phyloP scores from a whole-genome alignment of 2,888 invertebrate species.

The Oasisia sp. region DNA sequence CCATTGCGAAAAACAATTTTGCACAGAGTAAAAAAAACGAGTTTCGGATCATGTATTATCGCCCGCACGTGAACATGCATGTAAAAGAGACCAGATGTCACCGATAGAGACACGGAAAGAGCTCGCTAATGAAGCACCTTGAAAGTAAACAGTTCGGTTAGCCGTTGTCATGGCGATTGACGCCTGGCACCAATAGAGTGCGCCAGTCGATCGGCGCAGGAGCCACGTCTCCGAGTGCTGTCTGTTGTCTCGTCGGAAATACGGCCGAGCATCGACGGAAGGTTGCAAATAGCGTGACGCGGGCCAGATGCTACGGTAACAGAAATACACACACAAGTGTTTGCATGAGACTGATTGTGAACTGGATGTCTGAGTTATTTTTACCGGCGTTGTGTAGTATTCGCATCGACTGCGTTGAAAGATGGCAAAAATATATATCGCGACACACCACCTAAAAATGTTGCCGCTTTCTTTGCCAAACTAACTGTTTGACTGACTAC shows the following conservation, averaged over 20 bases:
- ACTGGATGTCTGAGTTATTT: background rate
- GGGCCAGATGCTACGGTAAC: background rate
- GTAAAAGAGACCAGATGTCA: background rate
- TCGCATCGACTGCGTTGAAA: background rate
- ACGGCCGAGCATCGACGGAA: background rate
- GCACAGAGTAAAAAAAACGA: background rate
- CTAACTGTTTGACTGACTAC: background rate
- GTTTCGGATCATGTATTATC: background rate
- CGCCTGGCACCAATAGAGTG: background rate
- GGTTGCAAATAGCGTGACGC: background rate
- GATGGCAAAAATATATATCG: background rate
- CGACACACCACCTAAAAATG: background rate
- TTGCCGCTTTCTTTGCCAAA: background rate
- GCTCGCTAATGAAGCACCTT: background rate
- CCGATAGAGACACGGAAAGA: background rate
- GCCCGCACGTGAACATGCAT: background rate
- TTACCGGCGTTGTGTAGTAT: background rate
- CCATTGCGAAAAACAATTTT: background rate
- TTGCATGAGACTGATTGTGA: background rate
- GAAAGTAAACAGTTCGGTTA: conserved; percentile 17
- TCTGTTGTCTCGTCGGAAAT: conserved; percentile 10
- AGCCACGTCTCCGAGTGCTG: background rate
- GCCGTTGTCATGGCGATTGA: background rate
- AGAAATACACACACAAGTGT: background rate
- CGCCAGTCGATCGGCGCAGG: background rate